phyloP scores from a whole-genome alignment of 2,113 vertebrate genomes.

The Chlorodrepanis virens region DNA sequence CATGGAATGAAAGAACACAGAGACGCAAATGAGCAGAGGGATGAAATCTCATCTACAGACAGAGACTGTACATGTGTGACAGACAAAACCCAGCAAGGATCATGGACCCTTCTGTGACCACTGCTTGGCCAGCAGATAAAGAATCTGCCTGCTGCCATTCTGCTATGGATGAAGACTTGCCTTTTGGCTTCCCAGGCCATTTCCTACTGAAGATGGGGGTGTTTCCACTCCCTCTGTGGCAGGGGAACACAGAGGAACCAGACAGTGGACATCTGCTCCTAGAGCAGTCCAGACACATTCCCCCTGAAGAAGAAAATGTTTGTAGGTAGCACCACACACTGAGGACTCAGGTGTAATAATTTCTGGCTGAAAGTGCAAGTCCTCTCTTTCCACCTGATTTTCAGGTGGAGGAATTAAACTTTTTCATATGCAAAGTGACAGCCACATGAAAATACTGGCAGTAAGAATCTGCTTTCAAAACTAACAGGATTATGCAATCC shows the following conservation, averaged over 20 bases:
- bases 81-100: neutral
- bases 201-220: neutral
- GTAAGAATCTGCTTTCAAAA: neutral
- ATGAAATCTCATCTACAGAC: neutral
- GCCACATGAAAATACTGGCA: neutral
- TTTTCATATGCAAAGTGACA: neutral
- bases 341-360: rapidly evolving
- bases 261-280: neutral
- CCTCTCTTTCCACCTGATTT: neutral
- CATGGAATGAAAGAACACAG: neutral
- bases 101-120: neutral
- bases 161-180: neutral
- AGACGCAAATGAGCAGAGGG: neutral
- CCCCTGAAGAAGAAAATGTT: neutral
- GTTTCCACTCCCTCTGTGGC: neutral
- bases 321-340: neutral
- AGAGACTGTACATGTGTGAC: rapidly evolving
- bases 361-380: neutral
- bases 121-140: neutral
- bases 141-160: neutral
- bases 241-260: neutral
- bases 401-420: neutral
- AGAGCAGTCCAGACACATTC: neutral
- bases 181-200: neutral
- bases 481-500: neutral